Conservation (phyloP, 2,888 invertebrate species). For the Orchesellides sinensis region DNA sequence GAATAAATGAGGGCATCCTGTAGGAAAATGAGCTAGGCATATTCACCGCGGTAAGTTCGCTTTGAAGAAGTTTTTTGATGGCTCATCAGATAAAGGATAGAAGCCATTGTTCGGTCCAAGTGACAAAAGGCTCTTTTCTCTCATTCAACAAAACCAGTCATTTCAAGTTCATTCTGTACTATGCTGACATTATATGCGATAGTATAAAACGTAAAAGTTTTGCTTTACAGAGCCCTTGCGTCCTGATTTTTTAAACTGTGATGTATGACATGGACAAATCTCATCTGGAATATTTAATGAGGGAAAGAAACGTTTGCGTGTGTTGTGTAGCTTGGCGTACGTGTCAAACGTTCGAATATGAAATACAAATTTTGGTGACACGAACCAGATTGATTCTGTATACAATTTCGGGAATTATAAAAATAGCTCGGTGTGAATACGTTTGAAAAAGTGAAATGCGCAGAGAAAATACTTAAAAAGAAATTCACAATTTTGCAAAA, state of each 20-base stretch:
- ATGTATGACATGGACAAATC: neutral
- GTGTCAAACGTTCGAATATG: no score
- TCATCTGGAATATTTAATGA: conserved; percentile 39
- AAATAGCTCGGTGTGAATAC: no score
- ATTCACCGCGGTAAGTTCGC: conserved; percentile 18
- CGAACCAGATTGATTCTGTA: no score
- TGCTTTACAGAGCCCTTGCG: no score
- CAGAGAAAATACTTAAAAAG: no score
- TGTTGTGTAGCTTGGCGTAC: no score
- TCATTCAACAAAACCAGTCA: conserved; percentile 7
- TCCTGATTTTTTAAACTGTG: no score
- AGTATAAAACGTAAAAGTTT: no score
- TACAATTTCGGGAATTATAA: no score
- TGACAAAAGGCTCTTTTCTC: conserved; percentile 52
- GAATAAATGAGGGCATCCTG: conserved; percentile 54
- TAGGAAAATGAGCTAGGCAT: conserved; percentile 40
- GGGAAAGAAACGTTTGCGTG: neutral
- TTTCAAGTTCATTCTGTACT: conserved; percentile 31
- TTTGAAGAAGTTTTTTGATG: conserved; percentile 49
- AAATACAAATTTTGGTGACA: no score
- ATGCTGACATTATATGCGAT: neutral
- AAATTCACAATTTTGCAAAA: no score
- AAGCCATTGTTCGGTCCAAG: conserved; percentile 35
- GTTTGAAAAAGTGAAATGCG: no score
- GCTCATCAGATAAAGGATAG: conserved; percentile 54